A percentile compares a stretch with the other conserved stretches of the same genome.
Evolutionary conservation across 1,140 invertebrate species (phyloP).

Genomic region (Lordiphosa clarofinis): DNA sequence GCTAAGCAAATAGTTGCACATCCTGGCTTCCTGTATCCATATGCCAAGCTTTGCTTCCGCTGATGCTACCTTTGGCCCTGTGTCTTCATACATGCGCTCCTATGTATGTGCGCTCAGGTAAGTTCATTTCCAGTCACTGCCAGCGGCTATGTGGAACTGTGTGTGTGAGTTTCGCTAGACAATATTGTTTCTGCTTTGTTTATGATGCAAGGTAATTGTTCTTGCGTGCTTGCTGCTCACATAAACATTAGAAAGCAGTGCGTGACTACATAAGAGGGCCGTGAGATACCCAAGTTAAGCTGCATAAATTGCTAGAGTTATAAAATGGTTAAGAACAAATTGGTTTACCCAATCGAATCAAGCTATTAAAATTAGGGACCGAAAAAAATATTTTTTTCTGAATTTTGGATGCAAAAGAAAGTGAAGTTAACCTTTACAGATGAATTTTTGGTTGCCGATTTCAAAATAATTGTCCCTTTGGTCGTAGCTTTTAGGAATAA

Average conservation of each 20-base stretch:
- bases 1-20: too few species aligned
- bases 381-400: too few species aligned
- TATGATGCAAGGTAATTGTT: conserved; percentile 26
- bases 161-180: conserved; percentile 18
- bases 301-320: conserved; percentile 16
- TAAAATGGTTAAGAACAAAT: too few species aligned
- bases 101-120: too few species aligned
- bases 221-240: conserved; percentile 3
- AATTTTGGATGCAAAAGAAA: too few species aligned
- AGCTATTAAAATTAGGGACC: too few species aligned
- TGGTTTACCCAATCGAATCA: too few species aligned
- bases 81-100: conserved; percentile 1
- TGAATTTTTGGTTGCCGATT: too few species aligned
- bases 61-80: conserved; percentile 15
- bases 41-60: conserved; percentile 11
- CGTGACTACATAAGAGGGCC: neutral
- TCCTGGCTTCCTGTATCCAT: conserved; percentile 22
- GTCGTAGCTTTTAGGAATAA: too few species aligned
- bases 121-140: neutral
- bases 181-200: conserved; percentile 20
- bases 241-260: neutral
- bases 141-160: conserved; percentile 3
- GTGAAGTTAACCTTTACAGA: too few species aligned
- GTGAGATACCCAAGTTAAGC: conserved; percentile 15
- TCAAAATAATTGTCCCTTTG: too few species aligned